Percentiles rank a stretch among this genome's conserved stretches.
These are phyloP conservation scores for Syrphus vitripennis DNA, from an alignment of 2,888 invertebrate species.

Conservation along the genomic window DNA sequence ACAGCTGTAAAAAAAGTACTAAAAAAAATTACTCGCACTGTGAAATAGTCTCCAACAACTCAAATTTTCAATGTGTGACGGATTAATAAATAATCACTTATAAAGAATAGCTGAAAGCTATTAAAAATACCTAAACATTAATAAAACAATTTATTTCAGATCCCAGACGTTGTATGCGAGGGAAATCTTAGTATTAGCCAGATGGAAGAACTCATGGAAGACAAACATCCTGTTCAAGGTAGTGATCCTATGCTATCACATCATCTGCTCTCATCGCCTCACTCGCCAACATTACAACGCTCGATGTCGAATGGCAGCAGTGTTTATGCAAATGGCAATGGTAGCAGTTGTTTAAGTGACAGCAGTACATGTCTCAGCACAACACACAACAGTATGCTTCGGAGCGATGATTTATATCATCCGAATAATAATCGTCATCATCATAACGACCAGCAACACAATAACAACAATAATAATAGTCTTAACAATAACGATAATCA, in stretches of 20 bases:
- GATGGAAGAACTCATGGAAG: constrained; percentile 86
- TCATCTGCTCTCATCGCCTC: constrained; percentile 80
- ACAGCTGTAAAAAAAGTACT: too few species aligned
- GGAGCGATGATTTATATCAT: constrained; percentile 46
- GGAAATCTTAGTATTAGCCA: constrained; percentile 83
- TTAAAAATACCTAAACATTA: too few species aligned
- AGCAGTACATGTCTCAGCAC: constrained; percentile 36
- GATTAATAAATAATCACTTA: too few species aligned
- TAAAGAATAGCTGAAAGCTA: too few species aligned
- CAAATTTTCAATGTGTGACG: too few species aligned
- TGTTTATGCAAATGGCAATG: constrained; percentile 69
- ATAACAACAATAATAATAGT: constrained; percentile 34
- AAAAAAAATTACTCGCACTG: too few species aligned
- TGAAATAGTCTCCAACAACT: too few species aligned
- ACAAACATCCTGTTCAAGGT: constrained; percentile 84
- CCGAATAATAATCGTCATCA: constrained; percentile 20
- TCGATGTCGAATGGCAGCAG: constrained; percentile 69
- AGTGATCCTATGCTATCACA: constrained; percentile 86
- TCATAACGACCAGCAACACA: constrained; percentile 32
- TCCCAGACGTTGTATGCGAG: constrained; percentile 84
- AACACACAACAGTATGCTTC: constrained; percentile 40
- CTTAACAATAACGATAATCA: constrained; percentile 52
- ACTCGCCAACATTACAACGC: constrained; percentile 80
- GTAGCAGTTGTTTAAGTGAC: constrained; percentile 51
- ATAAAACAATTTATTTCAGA: constrained; percentile 76